Conservation (phyloP, 1,140 invertebrate species). For the Cyrtorhinus lividipennis region DNA sequence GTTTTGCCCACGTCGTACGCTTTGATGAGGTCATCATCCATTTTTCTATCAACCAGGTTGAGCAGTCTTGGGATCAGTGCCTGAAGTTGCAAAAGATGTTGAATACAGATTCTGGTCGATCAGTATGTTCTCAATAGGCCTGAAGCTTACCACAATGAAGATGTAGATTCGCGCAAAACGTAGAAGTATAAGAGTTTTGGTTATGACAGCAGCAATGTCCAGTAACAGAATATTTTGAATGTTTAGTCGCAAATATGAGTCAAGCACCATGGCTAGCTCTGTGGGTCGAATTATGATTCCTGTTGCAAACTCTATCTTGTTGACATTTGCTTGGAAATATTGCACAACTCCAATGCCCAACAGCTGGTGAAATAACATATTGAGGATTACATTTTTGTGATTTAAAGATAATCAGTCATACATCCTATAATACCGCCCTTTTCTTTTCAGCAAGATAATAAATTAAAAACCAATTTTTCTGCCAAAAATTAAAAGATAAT, state of each 20-base stretch:
- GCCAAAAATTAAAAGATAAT: too few relatives aligned
- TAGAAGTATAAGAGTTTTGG: constrained; percentile 4
- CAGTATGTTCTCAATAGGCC: background rate
- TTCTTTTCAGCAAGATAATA: too few relatives aligned
- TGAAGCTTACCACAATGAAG: background rate
- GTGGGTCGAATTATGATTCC: background rate
- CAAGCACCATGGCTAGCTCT: background rate
- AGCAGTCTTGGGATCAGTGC: constrained; percentile 5
- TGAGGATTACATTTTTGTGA: too few relatives aligned
- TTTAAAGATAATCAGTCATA: too few relatives aligned
- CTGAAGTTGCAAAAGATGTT: background rate
- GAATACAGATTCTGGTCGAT: background rate
- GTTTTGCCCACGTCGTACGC: constrained; percentile 15
- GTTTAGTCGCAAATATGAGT: background rate
- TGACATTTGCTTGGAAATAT: constrained; percentile 8
- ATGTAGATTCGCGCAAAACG: constrained; percentile 6
- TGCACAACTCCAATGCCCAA: constrained; percentile 7
- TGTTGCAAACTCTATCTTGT: constrained; percentile 10
- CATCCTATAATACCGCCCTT: too few relatives aligned
- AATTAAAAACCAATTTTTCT: too few relatives aligned
- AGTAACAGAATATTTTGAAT: constrained; percentile 3
- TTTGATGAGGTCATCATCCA: constrained; percentile 10
- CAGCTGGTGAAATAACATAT: background rate
- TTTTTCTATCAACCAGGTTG: constrained; percentile 10
- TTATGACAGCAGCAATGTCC: background rate